Evolutionary conservation across 2,797 vertebrate species (phyloP), one percentile per base, ranked within the genome.

Genomic region (Poeciliopsis paucimaculata): DNA sequence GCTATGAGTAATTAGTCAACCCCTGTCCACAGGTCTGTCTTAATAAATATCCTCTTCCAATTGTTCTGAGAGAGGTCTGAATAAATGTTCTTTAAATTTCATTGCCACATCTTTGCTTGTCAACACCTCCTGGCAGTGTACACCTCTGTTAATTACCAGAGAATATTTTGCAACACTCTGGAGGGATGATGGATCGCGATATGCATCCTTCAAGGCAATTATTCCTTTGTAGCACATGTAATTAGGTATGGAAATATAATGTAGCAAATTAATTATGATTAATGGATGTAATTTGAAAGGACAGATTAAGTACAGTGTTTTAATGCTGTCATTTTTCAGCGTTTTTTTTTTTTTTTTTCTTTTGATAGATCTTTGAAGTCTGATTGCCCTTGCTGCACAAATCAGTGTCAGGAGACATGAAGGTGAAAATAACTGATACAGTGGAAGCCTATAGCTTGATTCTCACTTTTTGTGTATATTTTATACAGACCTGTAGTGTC

Each of bases 211-310:
- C 91, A 92, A 91, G 90, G 89, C 90, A 95, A 95, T 96, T 95
- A 94, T 95, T 95, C 86, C 89, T 94, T 94, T 94, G 93, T 94
- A 94, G 89, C 94, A 93, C 92, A 93, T 95, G 93, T 93, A 95
- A 96, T 96, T 95, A 95, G 90, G 93, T 93, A 89, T 89, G 87
- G 90, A 94, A 95, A 95, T 95, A 92, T 93, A 94, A 95, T 93
- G 92, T 95, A 88, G 85, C 41, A 57, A 93, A 95, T 94, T 95
- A 95, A 96, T 95, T 95, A 93, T 93, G 94, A 96, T 95, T 95
- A 94, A 96, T 94, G 86, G 88, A 47, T 80, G 92, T 89, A 92
- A 94, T 94, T 94, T 92, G 81, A 94, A 95, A 77, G 79, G 93
- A 95, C 93, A 94, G 93, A 95, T 95, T 95, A 95, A 96, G 93